phyloP scores from a whole-genome alignment of 2,888 invertebrate species.

The Athalia rosae region DNA sequence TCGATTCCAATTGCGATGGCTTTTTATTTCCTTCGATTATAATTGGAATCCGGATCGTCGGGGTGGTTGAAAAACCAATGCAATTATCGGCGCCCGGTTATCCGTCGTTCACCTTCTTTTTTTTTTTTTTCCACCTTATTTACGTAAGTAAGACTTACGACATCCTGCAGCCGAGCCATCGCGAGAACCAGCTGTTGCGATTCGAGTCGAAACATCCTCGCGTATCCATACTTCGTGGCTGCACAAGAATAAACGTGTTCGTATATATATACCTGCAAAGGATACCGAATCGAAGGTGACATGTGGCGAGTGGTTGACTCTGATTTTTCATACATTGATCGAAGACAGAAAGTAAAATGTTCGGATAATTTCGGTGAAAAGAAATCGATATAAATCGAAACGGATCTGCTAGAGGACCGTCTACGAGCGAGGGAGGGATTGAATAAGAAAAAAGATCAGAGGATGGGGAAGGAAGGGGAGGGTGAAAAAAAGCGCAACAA shows the following conservation, averaged over 20 bases:
- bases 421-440: not conserved
- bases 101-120: constrained; percentile 1
- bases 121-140: constrained; percentile 1
- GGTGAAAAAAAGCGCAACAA: not conserved
- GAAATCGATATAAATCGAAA: not conserved
- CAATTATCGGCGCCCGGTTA: too few species aligned
- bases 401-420: constrained; percentile 23
- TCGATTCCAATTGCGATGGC: not conserved
- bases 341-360: not conserved
- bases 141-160: constrained; percentile 33
- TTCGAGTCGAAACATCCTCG: constrained; percentile 38
- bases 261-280: not conserved
- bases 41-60: not conserved
- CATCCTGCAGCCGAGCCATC: not conserved
- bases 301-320: not conserved
- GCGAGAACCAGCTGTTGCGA: constrained; percentile 50
- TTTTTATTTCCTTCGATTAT: not conserved
- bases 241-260: not conserved
- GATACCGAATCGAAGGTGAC: not conserved
- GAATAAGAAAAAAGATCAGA: not conserved
- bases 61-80: too few species aligned
- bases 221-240: not conserved
- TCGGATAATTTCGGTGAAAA: too few species aligned
- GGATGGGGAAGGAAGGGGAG: not conserved
- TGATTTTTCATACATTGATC: not conserved